phyloP scores from a whole-genome alignment of 2,888 invertebrate species.

The Drosophila macrospina region DNA sequence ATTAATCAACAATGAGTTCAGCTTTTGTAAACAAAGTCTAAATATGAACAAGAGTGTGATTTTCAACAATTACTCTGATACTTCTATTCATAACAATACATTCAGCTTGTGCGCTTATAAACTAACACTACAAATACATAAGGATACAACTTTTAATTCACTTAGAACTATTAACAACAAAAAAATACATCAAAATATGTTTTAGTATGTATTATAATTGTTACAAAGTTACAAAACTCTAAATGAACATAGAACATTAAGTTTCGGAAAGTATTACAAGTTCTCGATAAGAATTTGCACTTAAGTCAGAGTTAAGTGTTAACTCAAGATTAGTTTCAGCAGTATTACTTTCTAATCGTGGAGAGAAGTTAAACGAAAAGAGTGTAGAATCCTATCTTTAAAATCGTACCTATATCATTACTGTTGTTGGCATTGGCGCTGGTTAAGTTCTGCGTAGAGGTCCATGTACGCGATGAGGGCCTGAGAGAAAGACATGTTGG shows the following conservation, averaged over 20 bases:
- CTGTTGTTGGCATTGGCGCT: slow-evolving; percentile 72
- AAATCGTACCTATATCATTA: slow-evolving; percentile 83
- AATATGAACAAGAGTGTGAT: not conserved
- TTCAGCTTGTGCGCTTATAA: not conserved
- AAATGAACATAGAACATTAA: not conserved
- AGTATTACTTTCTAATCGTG: not conserved
- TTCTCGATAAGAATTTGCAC: not conserved
- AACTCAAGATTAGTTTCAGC: not conserved
- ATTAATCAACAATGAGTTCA: not conserved
- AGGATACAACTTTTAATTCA: not conserved
- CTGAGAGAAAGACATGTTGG: slow-evolving; percentile 47
- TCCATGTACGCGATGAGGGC: slow-evolving; percentile 88
- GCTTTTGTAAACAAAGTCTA: not conserved
- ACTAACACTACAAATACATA: not conserved
- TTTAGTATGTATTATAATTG: slow-evolving; percentile 4
- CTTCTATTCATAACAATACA: not conserved
- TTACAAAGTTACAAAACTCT: slow-evolving; percentile 1
- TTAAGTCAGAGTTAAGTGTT: slow-evolving; percentile 6
- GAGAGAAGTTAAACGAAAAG: not conserved
- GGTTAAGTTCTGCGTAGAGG: slow-evolving; percentile 90
- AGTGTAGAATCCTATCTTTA: not conserved
- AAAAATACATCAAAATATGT: too few species aligned
- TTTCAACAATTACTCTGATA: not conserved
- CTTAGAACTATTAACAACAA: not conserved
- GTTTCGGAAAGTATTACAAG: not conserved